These are phyloP conservation scores for Myocastor coypus DNA, from an alignment of 2,113 vertebrate genomes.

Conservation along the genomic window DNA sequence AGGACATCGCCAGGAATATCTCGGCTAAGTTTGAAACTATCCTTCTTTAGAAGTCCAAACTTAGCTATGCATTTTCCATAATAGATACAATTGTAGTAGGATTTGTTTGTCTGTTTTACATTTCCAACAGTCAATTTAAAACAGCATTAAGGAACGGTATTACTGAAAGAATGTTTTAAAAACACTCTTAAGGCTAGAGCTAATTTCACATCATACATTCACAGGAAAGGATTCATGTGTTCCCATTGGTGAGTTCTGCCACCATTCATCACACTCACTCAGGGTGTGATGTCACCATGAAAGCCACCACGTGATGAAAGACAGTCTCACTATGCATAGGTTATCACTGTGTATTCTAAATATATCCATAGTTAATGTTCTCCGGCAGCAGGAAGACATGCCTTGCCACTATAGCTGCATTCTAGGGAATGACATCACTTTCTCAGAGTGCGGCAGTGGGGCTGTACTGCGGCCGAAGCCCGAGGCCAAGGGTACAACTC, in stretches of 20 bases:
- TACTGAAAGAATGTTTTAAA: neutral
- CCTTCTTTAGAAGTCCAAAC: neutral
- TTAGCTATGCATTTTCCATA: neutral
- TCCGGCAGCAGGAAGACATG: constrained; percentile 63
- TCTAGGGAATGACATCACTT: constrained; percentile 73
- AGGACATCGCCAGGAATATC: neutral
- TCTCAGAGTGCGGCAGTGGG: constrained; percentile 59
- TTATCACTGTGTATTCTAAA: constrained; percentile 72
- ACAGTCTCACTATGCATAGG: constrained; percentile 70
- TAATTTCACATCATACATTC: neutral
- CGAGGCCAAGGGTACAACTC: constrained; percentile 58
- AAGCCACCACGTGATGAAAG: constrained; percentile 41
- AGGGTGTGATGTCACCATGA: constrained; percentile 2
- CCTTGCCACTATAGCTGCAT: constrained; percentile 71
- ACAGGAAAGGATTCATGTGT: neutral
- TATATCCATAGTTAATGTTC: constrained; percentile 81
- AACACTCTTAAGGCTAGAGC: neutral
- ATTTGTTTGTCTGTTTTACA: neutral
- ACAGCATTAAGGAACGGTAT: neutral
- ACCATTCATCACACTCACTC: neutral
- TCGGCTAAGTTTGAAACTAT: neutral
- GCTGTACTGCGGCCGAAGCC: constrained; percentile 54
- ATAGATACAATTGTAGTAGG: neutral
- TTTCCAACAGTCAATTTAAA: neutral
- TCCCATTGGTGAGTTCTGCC: constrained; percentile 49